These are phyloP conservation scores for Cydia splendana DNA, from an alignment of 1,140 invertebrate genomes.

Conservation along the genomic window DNA sequence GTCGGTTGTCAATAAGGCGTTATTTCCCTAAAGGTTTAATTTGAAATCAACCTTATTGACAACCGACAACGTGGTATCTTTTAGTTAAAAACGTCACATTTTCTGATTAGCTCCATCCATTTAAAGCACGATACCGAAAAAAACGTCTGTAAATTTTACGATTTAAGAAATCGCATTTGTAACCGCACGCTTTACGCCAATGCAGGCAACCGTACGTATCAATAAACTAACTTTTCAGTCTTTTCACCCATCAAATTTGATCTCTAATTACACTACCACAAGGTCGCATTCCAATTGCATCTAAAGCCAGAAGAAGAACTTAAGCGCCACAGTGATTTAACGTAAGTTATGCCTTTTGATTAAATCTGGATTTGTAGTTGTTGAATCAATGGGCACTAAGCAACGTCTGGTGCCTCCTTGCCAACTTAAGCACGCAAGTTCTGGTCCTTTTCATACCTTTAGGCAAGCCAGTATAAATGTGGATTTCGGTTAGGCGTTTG, in stretches of 20 bases:
- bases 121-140: not conserved
- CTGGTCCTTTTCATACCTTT: not conserved
- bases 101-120: too few relatives aligned
- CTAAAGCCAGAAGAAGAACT: not conserved
- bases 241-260: not conserved
- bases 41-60: too few relatives aligned
- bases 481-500: not conserved
- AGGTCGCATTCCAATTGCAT: not conserved
- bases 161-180: not conserved
- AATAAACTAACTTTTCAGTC: not conserved
- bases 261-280: not conserved
- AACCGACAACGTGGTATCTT: too few relatives aligned
- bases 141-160: not conserved
- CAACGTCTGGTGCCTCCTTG: not conserved
- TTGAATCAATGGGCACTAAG: slow-evolving; percentile 3
- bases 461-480: not conserved
- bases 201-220: not conserved
- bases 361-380: slow-evolving; percentile 4
- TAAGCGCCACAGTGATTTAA: not conserved
- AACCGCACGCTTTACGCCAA: not conserved
- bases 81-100: too few relatives aligned
- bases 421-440: not conserved
- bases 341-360: not conserved
- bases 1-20: too few relatives aligned
- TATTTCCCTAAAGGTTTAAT: too few relatives aligned